Conservation (phyloP, 2,797 vertebrate genomes). For the Loriculus beryllinus region DNA sequence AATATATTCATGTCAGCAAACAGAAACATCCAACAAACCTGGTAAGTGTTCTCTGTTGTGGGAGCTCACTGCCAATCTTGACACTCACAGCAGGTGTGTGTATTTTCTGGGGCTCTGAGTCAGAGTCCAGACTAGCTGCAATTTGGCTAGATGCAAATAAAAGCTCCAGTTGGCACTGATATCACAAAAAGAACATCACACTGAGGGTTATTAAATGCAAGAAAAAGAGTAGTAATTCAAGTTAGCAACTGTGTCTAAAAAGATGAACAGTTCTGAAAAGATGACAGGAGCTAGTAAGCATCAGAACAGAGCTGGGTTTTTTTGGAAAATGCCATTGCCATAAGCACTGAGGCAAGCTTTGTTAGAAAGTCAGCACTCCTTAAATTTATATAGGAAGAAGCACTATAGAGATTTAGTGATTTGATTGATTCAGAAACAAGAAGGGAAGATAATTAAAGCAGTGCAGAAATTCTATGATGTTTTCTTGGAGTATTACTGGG, state of each 20-base stretch:
- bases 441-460: not conserved
- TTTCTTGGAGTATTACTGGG: not conserved
- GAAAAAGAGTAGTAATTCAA: not conserved
- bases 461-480: not conserved
- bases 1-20: conserved; percentile 67
- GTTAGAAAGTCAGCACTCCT: not conserved
- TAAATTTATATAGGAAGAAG: not conserved
- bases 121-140: not conserved
- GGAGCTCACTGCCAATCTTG: not conserved
- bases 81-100: not conserved
- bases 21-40: conserved; percentile 75
- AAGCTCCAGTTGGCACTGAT: not conserved
- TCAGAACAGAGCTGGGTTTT: not conserved
- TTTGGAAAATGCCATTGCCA: not conserved
- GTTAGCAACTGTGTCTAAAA: not conserved
- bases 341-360: not conserved
- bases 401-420: not conserved
- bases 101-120: not conserved
- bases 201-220: not conserved
- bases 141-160: not conserved
- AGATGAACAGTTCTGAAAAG: not conserved
- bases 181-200: not conserved
- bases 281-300: not conserved
- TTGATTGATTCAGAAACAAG: not conserved
- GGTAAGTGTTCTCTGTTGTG: conserved; percentile 61